phyloP scores from a whole-genome alignment of 2,113 vertebrate genomes.

The Prolemur simus region DNA sequence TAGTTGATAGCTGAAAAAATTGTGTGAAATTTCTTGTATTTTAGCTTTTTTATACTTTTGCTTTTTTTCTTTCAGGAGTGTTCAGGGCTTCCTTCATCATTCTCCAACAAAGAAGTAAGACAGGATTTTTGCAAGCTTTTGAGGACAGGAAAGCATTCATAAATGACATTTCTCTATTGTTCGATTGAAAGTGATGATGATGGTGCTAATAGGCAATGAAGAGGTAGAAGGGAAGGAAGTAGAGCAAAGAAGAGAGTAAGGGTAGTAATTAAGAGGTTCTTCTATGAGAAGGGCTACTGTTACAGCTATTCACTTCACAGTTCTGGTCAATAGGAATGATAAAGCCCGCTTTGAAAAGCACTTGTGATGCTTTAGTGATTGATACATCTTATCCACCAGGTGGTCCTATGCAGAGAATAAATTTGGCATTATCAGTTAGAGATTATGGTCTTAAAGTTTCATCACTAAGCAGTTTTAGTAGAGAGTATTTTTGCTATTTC shows the following conservation, averaged over 20 bases:
- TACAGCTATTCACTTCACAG: background rate
- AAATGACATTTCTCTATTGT: slow-evolving; percentile 1
- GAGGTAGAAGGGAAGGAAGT: background rate
- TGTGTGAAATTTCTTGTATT: background rate
- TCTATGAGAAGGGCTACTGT: background rate
- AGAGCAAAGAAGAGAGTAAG: background rate
- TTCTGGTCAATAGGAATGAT: background rate
- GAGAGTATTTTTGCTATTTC: background rate
- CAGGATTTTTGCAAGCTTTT: background rate
- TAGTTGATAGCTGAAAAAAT: slow-evolving; percentile 11
- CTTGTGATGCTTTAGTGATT: background rate
- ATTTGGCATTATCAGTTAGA: background rate
- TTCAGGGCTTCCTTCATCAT: background rate
- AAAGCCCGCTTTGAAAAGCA: background rate
- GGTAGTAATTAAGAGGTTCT: background rate
- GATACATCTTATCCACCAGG: background rate
- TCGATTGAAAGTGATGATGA: background rate
- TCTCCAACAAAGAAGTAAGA: background rate
- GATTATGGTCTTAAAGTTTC: background rate
- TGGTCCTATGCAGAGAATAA: background rate
- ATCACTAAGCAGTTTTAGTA: background rate
- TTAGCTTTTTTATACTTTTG: slow-evolving; percentile 15
- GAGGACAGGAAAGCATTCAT: background rate
- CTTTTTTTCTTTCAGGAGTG: background rate
- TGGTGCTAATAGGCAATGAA: background rate